These are phyloP conservation scores for Microctenopoma lineatum DNA, from an alignment of 2,797 vertebrate species.

Conservation along the genomic window DNA sequence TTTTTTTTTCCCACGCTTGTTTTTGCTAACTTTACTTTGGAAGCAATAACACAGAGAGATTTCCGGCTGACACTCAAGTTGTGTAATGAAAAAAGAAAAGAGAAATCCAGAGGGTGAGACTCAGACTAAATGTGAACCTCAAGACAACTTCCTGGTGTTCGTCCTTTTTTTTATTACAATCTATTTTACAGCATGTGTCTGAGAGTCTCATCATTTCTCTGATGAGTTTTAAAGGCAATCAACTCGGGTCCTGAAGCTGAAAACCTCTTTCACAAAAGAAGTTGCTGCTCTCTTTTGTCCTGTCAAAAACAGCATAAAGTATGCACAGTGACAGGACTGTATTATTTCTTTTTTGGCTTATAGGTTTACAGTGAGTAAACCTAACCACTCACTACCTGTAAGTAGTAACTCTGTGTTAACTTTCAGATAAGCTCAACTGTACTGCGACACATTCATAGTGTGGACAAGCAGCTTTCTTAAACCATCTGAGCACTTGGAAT, in stretches of 20 bases:
- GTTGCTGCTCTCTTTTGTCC: not conserved
- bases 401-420: conserved; percentile 26
- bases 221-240: conserved; percentile 42
- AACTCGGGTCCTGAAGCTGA: conserved; percentile 32
- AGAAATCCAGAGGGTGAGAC: conserved; percentile 35
- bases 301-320: conserved; percentile 15
- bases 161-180: conserved; percentile 48
- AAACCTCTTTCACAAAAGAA: conserved; percentile 38
- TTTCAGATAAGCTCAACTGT: conserved; percentile 46
- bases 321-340: conserved; percentile 9
- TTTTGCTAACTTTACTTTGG: conserved; percentile 52
- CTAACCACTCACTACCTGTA: too few relatives aligned
- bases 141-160: conserved; percentile 50
- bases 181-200: conserved; percentile 48
- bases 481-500: conserved; percentile 62
- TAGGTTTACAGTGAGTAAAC: conserved; percentile 36
- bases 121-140: conserved; percentile 24
- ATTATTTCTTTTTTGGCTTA: conserved; percentile 4
- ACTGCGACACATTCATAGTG: conserved; percentile 21
- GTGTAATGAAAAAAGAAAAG: conserved; percentile 7
- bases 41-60: conserved; percentile 35
- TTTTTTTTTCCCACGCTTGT: conserved; percentile 74
- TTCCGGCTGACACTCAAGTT: conserved; percentile 53
- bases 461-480: conserved; percentile 52
- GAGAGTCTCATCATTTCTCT: conserved; percentile 24